These are phyloP conservation scores for Salvelinus alpinus DNA, from an alignment of 2,113 vertebrate genomes.

Conservation along the genomic window DNA sequence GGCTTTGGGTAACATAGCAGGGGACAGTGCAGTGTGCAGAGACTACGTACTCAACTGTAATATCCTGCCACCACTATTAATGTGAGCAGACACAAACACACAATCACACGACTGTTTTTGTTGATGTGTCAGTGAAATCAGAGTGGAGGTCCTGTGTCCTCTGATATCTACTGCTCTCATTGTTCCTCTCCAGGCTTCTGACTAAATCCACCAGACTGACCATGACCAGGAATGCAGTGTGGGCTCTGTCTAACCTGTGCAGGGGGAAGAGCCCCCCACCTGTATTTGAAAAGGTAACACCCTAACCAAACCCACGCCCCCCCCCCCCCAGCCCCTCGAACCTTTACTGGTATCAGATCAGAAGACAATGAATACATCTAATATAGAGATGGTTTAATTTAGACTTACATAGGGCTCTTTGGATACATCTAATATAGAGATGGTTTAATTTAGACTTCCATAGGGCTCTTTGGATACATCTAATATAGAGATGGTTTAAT, in stretches of 20 bases:
- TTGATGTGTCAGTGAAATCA: not conserved
- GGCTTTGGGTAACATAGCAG: slow-evolving; percentile 97
- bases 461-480: no score
- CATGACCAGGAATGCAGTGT: slow-evolving; percentile 98
- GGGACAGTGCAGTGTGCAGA: slow-evolving; percentile 95
- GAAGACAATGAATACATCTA: no score
- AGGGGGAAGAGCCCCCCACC: slow-evolving; percentile 96
- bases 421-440: no score
- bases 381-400: no score
- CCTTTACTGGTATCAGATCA: no score
- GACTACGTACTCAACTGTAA: slow-evolving; percentile 96
- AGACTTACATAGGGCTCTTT: no score
- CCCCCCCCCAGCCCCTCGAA: no score
- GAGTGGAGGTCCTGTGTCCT: not conserved
- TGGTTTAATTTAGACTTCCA: no score
- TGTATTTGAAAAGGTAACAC: slow-evolving; percentile 89
- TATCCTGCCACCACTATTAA: slow-evolving; percentile 93
- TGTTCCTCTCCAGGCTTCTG: slow-evolving; percentile 80
- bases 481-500: no score
- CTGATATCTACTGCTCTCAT: not conserved
- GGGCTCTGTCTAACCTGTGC: slow-evolving; percentile 97
- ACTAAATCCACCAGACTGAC: slow-evolving; percentile 95
- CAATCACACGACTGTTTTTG: not conserved
- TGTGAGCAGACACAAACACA: slow-evolving; percentile 84
- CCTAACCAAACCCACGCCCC: not conserved